Base-by-base conservation (phyloP, 2,797 vertebrate genomes). In the Thripadectes ignobilis region DNA sequence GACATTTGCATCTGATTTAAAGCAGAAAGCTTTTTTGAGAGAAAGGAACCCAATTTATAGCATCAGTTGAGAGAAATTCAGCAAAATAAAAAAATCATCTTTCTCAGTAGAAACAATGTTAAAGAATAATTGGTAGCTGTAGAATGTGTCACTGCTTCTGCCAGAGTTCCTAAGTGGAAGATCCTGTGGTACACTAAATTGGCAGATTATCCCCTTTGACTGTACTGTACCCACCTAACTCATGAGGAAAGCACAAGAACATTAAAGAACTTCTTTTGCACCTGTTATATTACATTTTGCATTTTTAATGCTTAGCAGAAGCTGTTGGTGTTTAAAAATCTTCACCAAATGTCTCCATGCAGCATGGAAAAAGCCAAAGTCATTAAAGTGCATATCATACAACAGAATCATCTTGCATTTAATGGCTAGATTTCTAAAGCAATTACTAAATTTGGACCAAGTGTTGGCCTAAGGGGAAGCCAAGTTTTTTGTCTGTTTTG, bases 231-330 rank as follows among this genome's bases (percentile, higher is more conserved):
- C 51, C 51, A 62, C 58, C 36, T 38, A 78, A 69, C 36, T 84
- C 76, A 39, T 7, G 66, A 93, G 67, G 62, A 96, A 55, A 51
- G 6, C 26, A 32, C 23, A 92, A 76, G 68, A 94, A 81, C 74
- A 75, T 67, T 91, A 82, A 93, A 90, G 72, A 96, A 75, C 67
- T 73, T 78, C 45, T 77, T 92, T 88, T 92, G 87, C 92, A 87
- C 66, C 81, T 73, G 48, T 65, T 88, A 23, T 58, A 72, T 59
- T 88, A 86, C 0, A 0, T 41, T 94, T 93, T 77, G 75, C 92
- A 94, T 93, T 93, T 91, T 95, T 95, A 90, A 93, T 95, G 73
- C 77, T 91, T 88, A 94, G 55, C 78, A 73, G 94, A 89, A 94
- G 74, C 80, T 71, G 63, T 16, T 79, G 39, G 36, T 88, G 69